Evolutionary conservation across 2,113 vertebrate genomes (phyloP).

Genomic region (Hyaena hyaena): DNA sequence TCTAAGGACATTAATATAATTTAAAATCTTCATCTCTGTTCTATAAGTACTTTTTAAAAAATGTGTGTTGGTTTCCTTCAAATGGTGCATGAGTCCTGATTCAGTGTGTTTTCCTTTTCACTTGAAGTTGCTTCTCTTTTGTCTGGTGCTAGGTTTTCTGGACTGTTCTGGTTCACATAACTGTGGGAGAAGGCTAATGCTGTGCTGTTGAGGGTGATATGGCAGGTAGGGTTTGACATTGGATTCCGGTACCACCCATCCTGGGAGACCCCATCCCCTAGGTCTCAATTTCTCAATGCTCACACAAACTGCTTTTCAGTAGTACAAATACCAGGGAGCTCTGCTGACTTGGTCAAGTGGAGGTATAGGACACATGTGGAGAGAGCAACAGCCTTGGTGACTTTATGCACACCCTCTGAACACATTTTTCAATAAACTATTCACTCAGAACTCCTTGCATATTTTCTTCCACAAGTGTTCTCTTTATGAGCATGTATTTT

Average conservation of each 20-base stretch:
- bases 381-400: neutral
- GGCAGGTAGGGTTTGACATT: neutral
- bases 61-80: neutral
- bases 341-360: neutral
- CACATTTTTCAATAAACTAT: neutral
- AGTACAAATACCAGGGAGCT: neutral
- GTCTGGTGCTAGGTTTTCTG: neutral
- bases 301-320: neutral
- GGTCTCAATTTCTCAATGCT: neutral
- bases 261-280: rapidly evolving
- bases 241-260: neutral
- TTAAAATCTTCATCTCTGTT: neutral
- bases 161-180: neutral
- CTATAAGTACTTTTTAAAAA: neutral
- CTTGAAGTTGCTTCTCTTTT: neutral
- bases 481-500: neutral
- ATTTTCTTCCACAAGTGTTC: neutral
- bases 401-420: neutral
- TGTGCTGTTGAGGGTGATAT: no score
- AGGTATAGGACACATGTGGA: neutral
- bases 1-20: neutral
- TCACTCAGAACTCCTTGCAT: neutral
- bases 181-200: neutral
- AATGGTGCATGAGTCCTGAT: neutral
- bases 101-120: neutral